These are phyloP conservation scores for Potorous gilbertii DNA, from an alignment of 2,797 vertebrate genomes.

Conservation along the genomic window DNA sequence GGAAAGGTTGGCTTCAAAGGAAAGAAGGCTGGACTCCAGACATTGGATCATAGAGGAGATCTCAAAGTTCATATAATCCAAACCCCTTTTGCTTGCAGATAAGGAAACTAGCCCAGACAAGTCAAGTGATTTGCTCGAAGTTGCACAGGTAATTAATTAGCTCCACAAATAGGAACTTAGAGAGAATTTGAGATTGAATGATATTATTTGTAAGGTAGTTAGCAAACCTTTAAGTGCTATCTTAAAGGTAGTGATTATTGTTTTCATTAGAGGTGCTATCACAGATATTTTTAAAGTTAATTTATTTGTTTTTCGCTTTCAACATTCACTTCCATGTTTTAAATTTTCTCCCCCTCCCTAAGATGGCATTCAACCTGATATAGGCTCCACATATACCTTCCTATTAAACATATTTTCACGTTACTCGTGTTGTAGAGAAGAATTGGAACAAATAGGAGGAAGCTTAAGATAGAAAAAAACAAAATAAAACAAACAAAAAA, in stretches of 20 bases:
- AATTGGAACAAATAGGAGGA: too few relatives aligned
- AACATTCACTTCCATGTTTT: too few relatives aligned
- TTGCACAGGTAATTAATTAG: background rate
- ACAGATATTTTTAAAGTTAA: background rate
- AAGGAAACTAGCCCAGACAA: background rate
- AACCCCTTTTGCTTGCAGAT: background rate
- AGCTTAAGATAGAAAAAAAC: too few relatives aligned
- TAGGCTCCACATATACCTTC: too few relatives aligned
- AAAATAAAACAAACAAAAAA: too few relatives aligned
- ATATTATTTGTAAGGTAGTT: background rate
- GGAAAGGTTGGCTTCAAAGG: background rate
- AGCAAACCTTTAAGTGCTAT: background rate
- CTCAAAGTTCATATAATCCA: background rate
- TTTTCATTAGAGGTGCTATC: background rate
- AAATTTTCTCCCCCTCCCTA: too few relatives aligned
- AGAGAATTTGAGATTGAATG: background rate
- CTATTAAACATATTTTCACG: too few relatives aligned
- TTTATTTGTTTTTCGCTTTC: too few relatives aligned
- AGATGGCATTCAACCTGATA: too few relatives aligned
- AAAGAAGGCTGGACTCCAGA: background rate
- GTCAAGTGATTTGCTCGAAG: slow-evolving; percentile 5
- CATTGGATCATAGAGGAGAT: background rate
- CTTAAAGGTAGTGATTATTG: background rate
- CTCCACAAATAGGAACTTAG: background rate
- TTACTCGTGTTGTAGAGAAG: too few relatives aligned